Evolutionary conservation across 2,888 invertebrate genomes (phyloP), one percentile per base, ranked within the genome.

Genomic region (Parapristionchus giblindavisi): DNA sequence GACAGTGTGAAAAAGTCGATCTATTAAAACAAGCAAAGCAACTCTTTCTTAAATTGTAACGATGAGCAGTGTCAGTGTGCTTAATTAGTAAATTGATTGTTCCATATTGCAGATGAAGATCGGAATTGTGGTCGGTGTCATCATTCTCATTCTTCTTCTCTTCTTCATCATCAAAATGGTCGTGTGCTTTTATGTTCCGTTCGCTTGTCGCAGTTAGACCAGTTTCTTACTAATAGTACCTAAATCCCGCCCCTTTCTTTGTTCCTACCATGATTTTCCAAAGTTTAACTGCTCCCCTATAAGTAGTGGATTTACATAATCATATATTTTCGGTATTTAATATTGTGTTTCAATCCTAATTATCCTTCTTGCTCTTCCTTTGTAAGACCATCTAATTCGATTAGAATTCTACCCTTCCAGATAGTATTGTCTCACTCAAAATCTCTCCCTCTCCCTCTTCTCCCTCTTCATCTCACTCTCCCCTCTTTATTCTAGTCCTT

Each of bases 131-230:
- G 27, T 60, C 61, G 73, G 73, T 0, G 61, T 73, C 24, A 73
- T 73, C 27, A 21, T 73, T 17, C 60, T 61, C 73, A 51, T 73
- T 17, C 29, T 73, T 1, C n/a, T 73, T 11, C 60, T 73, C n/a
- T 61, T 61, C 48, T n/a, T 73, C 29, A 38, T 73, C 6, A 27
- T 60, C 17, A 60, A 61, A 29, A 51, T 61, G 36, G 34, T 61
- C 61, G 27, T 73, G 60, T 73, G 73, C 61, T 43, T 73, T 21
- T 73, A 73, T n/a, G 34, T 73, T 4, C 73, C 73, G 5, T 73
- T 73, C 61, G 54, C 61, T 34, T 73, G 73, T 36, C 24, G 36
- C n/a, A 21, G 58, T 60, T 43, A 54, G 24, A 6, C 54, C n/a
- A 14, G n/a, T 14, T 43, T 17, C 43, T 43, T 17, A 8, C 43